Base-by-base conservation (phyloP, 2,797 vertebrate species). In the Orientallactaga sibirica region DNA sequence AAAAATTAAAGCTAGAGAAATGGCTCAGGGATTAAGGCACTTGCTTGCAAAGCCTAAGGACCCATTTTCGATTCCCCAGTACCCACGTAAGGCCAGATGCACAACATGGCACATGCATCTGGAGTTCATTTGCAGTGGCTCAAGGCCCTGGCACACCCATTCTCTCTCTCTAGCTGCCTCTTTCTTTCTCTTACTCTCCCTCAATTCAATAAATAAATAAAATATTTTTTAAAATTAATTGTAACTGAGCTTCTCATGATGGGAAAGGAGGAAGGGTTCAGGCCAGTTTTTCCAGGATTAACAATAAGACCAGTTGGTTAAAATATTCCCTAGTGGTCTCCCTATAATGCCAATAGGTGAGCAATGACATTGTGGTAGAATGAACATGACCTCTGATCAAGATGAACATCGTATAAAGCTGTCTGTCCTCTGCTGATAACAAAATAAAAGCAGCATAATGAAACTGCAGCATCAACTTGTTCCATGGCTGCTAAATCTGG, bases 271-370 rank as follows among this genome's bases (percentile, higher is more conserved):
- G 81, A 20, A 83, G 77, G 27, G 86, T 94, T 86, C 22, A 70
- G 88, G 43, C 33, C 41, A 93, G 61, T 62, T 19, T 55, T 76
- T 52, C 70, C 78, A 85, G 33, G 61, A 48, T 79, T 88, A 85
- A 79, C 33, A 84, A 22, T 22, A 15, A 24, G 91, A 61, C 25
- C 27, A 10, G 4, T 29, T 37, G 58, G 75, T 64, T 88, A 12
- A 61, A 55, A 16, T 16, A 33, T 25, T 43, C 37, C 76, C n/a
- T 67, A 29, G 48, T 89, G 74, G 52, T 25, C 25, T 76, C 64
- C 84, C 78, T 58, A 20, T 58, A 76, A 80, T 58, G 48, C 19
- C 62, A 90, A 81, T 7, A 73, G 33, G 68, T 81, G 64, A 80
- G 12, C 82, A 71, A 62, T 6, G 41, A 90, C 24, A 0, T 14